These are phyloP conservation scores for Pseudomyrmex concolor DNA, from an alignment of 1,140 invertebrate species.

Conservation along the genomic window DNA sequence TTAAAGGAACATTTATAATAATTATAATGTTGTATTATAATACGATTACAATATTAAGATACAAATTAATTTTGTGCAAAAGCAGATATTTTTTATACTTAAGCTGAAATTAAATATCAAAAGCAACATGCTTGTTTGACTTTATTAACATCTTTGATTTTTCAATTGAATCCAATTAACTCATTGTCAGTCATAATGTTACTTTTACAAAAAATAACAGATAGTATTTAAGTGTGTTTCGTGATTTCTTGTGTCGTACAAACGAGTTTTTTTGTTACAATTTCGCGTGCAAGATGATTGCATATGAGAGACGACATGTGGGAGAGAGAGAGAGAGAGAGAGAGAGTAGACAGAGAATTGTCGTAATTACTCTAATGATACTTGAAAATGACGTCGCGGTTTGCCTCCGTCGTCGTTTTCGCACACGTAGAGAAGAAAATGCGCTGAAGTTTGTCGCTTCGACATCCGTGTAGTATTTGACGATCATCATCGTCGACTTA, in stretches of 20 bases:
- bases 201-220: no score
- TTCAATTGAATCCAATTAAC: no score
- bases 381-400: constrained; percentile 35
- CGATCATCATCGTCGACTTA: constrained; percentile 25
- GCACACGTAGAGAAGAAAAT: neutral
- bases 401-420: constrained; percentile 32
- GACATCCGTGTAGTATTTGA: constrained; percentile 40
- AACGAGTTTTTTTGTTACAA: neutral
- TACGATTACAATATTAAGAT: neutral
- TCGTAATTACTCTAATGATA: constrained; percentile 57
- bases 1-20: no score
- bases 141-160: no score
- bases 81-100: neutral
- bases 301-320: neutral
- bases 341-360: no score
- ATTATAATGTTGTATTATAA: neutral
- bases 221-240: neutral
- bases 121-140: no score
- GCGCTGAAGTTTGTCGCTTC: constrained; percentile 27
- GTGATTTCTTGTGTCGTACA: neutral
- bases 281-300: neutral
- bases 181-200: no score
- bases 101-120: neutral
- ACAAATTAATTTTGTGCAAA: neutral
- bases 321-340: no score